A percentile compares a stretch with the other conserved stretches of the same genome.
phyloP scores from a whole-genome alignment of 1,140 invertebrate genomes.

The Camponotus vicinus region DNA sequence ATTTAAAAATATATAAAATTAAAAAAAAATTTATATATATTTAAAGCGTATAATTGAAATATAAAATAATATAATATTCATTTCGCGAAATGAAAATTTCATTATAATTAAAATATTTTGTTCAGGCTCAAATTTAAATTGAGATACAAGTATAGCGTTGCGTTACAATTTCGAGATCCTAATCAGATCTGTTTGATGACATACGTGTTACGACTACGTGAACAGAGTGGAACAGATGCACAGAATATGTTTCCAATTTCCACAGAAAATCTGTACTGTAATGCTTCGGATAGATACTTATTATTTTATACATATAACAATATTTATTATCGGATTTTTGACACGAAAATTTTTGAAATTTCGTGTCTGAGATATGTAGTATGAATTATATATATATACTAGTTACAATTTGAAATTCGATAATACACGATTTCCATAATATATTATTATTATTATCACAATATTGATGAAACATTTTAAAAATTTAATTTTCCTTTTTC shows the following conservation, averaged over 20 bases:
- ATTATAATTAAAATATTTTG: slow-evolving; percentile 8
- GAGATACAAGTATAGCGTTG: slow-evolving; percentile 33
- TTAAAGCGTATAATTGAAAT: not conserved
- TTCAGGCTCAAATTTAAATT: slow-evolving; percentile 22
- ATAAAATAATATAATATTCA: not conserved
- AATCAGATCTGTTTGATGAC: slow-evolving; percentile 62
- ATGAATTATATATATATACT: not conserved
- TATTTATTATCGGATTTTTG: slow-evolving; percentile 7
- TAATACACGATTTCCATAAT: too few relatives aligned
- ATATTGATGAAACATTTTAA: slow-evolving; percentile 38
- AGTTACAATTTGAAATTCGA: too few relatives aligned
- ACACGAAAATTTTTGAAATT: not conserved
- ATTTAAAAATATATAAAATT: too few relatives aligned
- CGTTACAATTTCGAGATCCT: slow-evolving; percentile 37
- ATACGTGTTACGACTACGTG: slow-evolving; percentile 57
- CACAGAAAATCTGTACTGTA: slow-evolving; percentile 30
- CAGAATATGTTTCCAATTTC: slow-evolving; percentile 55
- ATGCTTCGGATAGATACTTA: slow-evolving; percentile 6
- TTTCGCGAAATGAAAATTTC: not conserved
- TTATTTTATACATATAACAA: not conserved
- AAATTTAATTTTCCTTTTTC: not conserved
- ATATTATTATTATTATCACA: slow-evolving; percentile 16
- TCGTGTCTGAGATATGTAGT: not conserved
- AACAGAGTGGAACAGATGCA: slow-evolving; percentile 40
- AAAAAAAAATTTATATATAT: too few relatives aligned